phyloP scores from a whole-genome alignment of 1,140 invertebrate genomes.

The Idris sp. region DNA sequence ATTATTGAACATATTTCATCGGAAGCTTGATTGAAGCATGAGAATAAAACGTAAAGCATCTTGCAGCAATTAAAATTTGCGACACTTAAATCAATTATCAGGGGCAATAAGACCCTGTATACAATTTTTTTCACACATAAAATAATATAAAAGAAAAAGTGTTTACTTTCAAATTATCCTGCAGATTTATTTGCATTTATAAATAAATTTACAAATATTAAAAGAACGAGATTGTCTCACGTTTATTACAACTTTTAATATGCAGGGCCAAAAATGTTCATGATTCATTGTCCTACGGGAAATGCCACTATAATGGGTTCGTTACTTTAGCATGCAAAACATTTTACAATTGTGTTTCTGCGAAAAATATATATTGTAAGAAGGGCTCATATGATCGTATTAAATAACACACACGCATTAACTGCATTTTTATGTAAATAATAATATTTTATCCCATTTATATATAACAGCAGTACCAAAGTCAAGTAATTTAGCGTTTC shows the following conservation, averaged over 20 bases:
- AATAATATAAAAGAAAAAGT: too few species aligned
- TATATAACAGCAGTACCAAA: constrained; percentile 41
- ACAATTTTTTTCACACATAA: too few species aligned
- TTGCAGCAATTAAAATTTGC: constrained; percentile 15
- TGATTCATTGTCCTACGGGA: constrained; percentile 52
- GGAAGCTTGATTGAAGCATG: constrained; percentile 20
- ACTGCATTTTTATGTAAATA: constrained; percentile 58
- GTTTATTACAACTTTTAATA: constrained; percentile 28
- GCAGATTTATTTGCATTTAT: too few species aligned
- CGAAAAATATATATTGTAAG: constrained; percentile 39
- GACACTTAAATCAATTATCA: too few species aligned
- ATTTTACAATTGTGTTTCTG: constrained; percentile 63
- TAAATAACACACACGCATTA: constrained; percentile 57
- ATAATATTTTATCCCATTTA: constrained; percentile 42
- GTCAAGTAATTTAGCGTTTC: constrained; percentile 46
- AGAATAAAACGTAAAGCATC: constrained; percentile 26
- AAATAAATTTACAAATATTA: too few species aligned
- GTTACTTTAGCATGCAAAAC: constrained; percentile 57
- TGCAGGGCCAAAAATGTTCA: constrained; percentile 26
- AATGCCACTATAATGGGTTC: constrained; percentile 26
- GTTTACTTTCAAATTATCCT: too few species aligned
- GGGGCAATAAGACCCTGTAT: too few species aligned
- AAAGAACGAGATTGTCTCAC: not conserved
- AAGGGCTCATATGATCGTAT: constrained; percentile 41
- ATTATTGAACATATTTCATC: constrained; percentile 53